These are phyloP conservation scores for Tethea ocularis DNA, from an alignment of 2,888 invertebrate species.

Conservation along the genomic window DNA sequence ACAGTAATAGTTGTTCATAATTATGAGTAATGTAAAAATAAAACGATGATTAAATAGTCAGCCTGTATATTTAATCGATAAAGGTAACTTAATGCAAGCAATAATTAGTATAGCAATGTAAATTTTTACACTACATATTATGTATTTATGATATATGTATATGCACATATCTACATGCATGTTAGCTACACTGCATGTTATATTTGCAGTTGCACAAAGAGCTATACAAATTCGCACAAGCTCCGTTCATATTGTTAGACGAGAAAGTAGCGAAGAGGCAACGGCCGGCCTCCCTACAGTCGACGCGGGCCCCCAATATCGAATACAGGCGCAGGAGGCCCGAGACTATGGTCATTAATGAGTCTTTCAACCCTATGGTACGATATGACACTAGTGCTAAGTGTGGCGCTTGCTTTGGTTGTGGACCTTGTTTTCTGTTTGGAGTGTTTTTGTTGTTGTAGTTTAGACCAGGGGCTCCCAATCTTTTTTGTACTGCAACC, in stretches of 20 bases:
- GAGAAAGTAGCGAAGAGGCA: constrained; percentile 22
- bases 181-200: constrained; percentile 9
- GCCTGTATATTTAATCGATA: too few species aligned
- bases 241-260: constrained; percentile 29
- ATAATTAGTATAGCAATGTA: too few species aligned
- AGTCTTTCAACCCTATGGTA: constrained; percentile 54
- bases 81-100: too few species aligned
- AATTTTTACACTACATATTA: too few species aligned
- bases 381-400: constrained; percentile 13
- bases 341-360: constrained; percentile 60
- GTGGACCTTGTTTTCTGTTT: constrained; percentile 9
- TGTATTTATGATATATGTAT: neutral
- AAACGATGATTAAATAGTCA: too few species aligned
- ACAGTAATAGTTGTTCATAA: too few species aligned
- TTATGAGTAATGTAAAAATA: too few species aligned
- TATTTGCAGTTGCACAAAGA: constrained; percentile 70
- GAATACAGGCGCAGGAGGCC: constrained; percentile 40
- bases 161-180: neutral
- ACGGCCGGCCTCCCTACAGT: constrained; percentile 58
- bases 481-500: too few species aligned
- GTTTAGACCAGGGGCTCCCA: too few species aligned
- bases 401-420: constrained; percentile 15
- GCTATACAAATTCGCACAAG: constrained; percentile 60
- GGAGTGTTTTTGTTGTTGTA: neutral
- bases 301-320: constrained; percentile 30